Evolutionary conservation across 1,140 invertebrate species (phyloP), one percentile per base, ranked within the genome.

Genomic region (Drosophila biarmipes): DNA sequence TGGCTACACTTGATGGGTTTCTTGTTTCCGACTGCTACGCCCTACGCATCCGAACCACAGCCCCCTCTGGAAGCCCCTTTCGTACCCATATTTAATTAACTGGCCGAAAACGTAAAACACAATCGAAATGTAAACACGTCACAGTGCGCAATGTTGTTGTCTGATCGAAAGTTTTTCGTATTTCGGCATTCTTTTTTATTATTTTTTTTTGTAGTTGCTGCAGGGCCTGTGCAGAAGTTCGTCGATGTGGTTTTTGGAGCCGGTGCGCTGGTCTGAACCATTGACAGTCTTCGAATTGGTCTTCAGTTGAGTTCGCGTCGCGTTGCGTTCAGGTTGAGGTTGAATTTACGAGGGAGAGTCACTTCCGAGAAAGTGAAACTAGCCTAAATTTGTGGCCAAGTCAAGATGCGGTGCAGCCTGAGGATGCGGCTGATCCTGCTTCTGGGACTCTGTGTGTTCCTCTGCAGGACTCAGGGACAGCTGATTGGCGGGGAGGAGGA

Each of bases 401-500:
- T 21, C 14, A 55, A 74, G 34, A 74, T 74, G 62, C 62, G 73
- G 42, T 64, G 46, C 54, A 71, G 46, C 38, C 51, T 76, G 34
- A 59, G 64, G 54, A 42, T 76, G 42, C 55, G 58, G 0, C 48
- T 78, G 19, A 51, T 85, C 24, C 64, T 89, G 35, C 63, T 84
- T 6, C 57, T 89, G 37, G 86, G 62, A 2, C 27, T 89, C 34
- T 90, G 86, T 19, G 35, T 90, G 34, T 62, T 89, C 7, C 45
- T 86, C 7, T 21, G 43, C 8, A 40, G 80, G 21, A 73, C 56
- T 24, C 85, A 90, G 48, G 74, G 66, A 0, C 90, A 91, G 52
- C 52, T 91, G 7, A 91, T 91, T 52, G 82, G 77, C 10, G 82
- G 71, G 21, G 79, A 90, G 27, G 86, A 91, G 45, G 85, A 91